These are phyloP conservation scores for Porites lobata DNA, from an alignment of 92 coral and sea anemone genomes.

Conservation along the genomic window DNA sequence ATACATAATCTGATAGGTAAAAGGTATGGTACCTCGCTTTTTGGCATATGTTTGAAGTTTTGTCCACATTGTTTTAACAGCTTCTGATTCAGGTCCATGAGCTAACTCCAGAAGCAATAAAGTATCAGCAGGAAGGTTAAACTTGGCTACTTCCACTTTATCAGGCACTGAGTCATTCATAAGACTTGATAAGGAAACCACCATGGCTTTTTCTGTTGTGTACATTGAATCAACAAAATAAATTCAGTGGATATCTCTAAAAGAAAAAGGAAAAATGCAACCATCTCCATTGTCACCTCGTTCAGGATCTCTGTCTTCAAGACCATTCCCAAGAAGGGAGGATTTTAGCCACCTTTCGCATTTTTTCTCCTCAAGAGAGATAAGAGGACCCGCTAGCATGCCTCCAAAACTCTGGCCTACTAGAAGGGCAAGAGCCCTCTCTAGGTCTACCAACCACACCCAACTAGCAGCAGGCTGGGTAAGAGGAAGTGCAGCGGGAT, in stretches of 20 bases:
- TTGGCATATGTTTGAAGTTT: slow-evolving; percentile 69
- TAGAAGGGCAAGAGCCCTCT: slow-evolving; percentile 81
- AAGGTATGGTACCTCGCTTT: slow-evolving; percentile 63
- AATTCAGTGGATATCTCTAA: background rate
- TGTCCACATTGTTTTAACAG: slow-evolving; percentile 65
- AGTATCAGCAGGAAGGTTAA: slow-evolving; percentile 74
- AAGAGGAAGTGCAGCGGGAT: slow-evolving; percentile 84
- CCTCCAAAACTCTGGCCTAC: slow-evolving; percentile 84
- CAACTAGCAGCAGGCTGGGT: slow-evolving; percentile 87
- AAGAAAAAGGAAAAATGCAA: background rate
- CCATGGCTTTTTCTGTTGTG: slow-evolving; percentile 79
- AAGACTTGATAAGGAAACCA: slow-evolving; percentile 72
- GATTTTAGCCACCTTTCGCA: slow-evolving; percentile 90
- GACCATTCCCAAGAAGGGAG: slow-evolving; percentile 76
- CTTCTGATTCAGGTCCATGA: slow-evolving; percentile 76
- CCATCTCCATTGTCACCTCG: slow-evolving; percentile 48
- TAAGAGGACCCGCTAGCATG: slow-evolving; percentile 81
- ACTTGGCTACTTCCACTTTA: slow-evolving; percentile 70
- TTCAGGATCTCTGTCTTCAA: slow-evolving; percentile 83
- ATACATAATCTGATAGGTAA: background rate
- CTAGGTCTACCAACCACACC: slow-evolving; percentile 90
- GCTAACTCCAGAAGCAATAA: slow-evolving; percentile 82
- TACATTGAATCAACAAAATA: background rate
- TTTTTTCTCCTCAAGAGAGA: slow-evolving; percentile 77
- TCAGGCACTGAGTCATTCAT: slow-evolving; percentile 81